These are phyloP conservation scores for Caenorhabditis auriculariae DNA, from an alignment of 2,888 invertebrate species.

Conservation along the genomic window DNA sequence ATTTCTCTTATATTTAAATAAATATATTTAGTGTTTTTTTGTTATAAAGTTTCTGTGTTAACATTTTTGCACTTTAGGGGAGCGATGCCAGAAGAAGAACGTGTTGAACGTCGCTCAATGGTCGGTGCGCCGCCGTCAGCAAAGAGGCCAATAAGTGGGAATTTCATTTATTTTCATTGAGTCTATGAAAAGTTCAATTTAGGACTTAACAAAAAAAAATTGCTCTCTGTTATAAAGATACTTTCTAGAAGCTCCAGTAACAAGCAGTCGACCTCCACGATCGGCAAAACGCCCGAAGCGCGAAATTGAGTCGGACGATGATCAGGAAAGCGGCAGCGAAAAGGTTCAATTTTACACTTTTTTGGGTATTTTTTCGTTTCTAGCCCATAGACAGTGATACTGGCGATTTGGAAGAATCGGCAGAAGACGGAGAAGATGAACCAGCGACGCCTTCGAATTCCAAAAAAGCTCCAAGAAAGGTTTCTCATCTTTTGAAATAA, in stretches of 20 bases:
- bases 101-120: constrained; percentile 26
- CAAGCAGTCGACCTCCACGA: constrained; percentile 12
- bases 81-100: constrained; percentile 31
- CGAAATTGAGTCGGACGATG: constrained; percentile 19
- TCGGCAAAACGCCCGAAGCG: constrained; percentile 14
- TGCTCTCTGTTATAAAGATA: neutral
- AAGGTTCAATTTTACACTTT: neutral
- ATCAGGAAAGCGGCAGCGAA: neutral
- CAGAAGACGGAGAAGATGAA: constrained; percentile 21
- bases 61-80: neutral
- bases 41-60: neutral
- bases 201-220: neutral
- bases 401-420: constrained; percentile 12
- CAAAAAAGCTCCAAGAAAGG: constrained; percentile 3
- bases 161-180: constrained; percentile 2
- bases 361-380: neutral
- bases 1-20: neutral
- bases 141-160: constrained; percentile 13
- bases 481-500: constrained; percentile 2
- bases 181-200: neutral
- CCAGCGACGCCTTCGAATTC: constrained; percentile 10
- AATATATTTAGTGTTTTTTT: neutral
- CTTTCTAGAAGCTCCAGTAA: constrained; percentile 6
- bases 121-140: constrained; percentile 34
- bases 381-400: neutral